Base-by-base conservation (phyloP, 2,113 vertebrate genomes). In the Struthio camelus region DNA sequence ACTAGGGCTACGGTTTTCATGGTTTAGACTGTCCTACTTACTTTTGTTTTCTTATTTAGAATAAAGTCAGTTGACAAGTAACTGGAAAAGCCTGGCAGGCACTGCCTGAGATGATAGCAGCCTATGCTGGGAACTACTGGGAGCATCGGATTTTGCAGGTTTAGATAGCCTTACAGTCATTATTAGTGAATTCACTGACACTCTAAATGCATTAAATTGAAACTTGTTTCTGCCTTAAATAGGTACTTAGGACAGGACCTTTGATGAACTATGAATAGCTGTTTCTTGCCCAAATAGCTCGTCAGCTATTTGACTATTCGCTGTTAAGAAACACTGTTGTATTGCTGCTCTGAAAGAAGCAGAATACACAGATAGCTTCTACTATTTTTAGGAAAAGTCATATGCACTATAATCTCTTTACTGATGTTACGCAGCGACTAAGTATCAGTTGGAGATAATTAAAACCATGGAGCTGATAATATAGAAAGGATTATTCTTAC, bases 51-150 rank as follows among this genome's bases (percentile, higher is more conserved):
- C 28, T 25, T 48, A 13, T 51, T 93, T 65, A 56, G 44, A 88
- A 53, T 6, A 62, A 69, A 87, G 2, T 71, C 48, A 24, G 14
- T 38, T 28, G n/a, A 38, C 24, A 71, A 14, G 11, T 65, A 64
- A 20, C 9, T 58, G 13, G 19, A 42, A 64, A 85, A 77, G 6
- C 38, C 30, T 71, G 28, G 8, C 4, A 70, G 2, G 48, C 1
- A 1, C 53, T 56, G 7, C 6, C 4, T 48, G 17, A 9, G 56
- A 0, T 50, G 15, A 36, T 20, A 11, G 23, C 16, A 70, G 36
- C 64, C 69, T 18, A 22, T 27, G 3, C 14, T 70, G 34, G 6
- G 44, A 73, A 56, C 46, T 67, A 34, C 50, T 61, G 28, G 8
- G 16, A 75, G 11, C 7, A 24, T 32, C 46, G 10, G 20, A 0